A percentile compares a stretch with the other conserved stretches of the same genome.
These are phyloP conservation scores for Anoplolepis gracilipes DNA, from an alignment of 1,140 invertebrate genomes.

Conservation along the genomic window DNA sequence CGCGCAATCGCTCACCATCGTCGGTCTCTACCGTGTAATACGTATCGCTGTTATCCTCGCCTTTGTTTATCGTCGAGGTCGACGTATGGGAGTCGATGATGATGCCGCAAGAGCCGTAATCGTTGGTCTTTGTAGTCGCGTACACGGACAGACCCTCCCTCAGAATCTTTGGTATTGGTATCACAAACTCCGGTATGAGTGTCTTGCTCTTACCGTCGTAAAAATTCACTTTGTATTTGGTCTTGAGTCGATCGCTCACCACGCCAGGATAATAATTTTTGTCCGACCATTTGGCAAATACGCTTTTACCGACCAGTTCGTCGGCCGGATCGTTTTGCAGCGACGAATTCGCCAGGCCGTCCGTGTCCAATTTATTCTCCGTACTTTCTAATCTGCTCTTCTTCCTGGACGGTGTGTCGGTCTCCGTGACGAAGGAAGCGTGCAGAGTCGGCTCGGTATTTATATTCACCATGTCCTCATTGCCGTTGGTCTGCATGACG, in stretches of 20 bases:
- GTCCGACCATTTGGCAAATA: conserved; percentile 89
- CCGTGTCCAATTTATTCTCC: background rate
- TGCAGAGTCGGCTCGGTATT: conserved; percentile 2
- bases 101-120: conserved; percentile 78
- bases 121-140: conserved; percentile 73
- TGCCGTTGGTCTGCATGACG: conserved; percentile 3
- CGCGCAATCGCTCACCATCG: conserved; percentile 73
- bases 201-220: conserved; percentile 87
- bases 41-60: conserved; percentile 16
- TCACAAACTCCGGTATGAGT: conserved; percentile 87
- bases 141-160: conserved; percentile 79
- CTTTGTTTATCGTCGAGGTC: conserved; percentile 16
- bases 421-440: background rate
- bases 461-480: background rate
- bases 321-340: conserved; percentile 26
- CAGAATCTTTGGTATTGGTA: conserved; percentile 78
- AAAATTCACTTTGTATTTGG: conserved; percentile 88
- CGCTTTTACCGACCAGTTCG: conserved; percentile 84
- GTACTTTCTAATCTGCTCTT: conserved; percentile 54
- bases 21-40: conserved; percentile 77
- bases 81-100: conserved; percentile 72
- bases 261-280: conserved; percentile 88
- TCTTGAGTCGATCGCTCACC: conserved; percentile 85
- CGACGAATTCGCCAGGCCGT: background rate
- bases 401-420: conserved; percentile 29